Evolutionary conservation across 2,797 vertebrate species (phyloP), one percentile per base, ranked within the genome.

Genomic region (Epinephelus malabaricus): DNA sequence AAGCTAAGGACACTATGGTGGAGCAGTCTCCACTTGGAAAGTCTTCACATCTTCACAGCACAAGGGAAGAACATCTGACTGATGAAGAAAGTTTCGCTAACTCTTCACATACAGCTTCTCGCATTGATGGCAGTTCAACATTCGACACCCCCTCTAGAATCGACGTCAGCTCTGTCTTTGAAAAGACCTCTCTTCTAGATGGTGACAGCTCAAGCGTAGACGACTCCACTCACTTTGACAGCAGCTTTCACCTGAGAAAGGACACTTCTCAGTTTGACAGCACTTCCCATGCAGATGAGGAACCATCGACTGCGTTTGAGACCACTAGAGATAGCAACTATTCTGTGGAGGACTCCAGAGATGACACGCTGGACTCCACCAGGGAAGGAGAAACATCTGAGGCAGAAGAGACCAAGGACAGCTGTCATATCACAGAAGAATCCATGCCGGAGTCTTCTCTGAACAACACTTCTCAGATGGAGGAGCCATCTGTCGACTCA

Each of bases 391-490:
- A 89, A 65, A 66, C 73, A 15, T 91, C 91, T 51, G 85, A 75
- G 76, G 75, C 67, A 23, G 90, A 90, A 3, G 86, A 89, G 54
- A 93, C 87, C 21, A 61, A 82, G 63, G 90, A 85, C 68, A 84
- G 88, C 68, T 83, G 76, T 54, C 78, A 87, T n/a, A 76, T 82
- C 56, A 81, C 77, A 1, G 82, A 72, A 23, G 91, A 80, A 34
- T 94, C 94, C 13, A 78, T 77, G 49, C 72, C 89, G 27, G 88
- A 89, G 55, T 93, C 93, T 49, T 92, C 93, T 46, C 54, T 89
- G 7, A 88, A 92, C 73, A 76, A 71, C 79, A 88, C 71, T n/a
- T 90, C 91, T 82, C 89, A 83, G 61, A 76, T 86, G 27, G 88
- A 91, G 54, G 89, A 91, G 18, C 76, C 88, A 45, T 73, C 86